A percentile compares a stretch with the other conserved stretches of the same genome.
These are phyloP conservation scores for Propithecus coquereli DNA, from an alignment of 2,113 vertebrate species.

Conservation along the genomic window DNA sequence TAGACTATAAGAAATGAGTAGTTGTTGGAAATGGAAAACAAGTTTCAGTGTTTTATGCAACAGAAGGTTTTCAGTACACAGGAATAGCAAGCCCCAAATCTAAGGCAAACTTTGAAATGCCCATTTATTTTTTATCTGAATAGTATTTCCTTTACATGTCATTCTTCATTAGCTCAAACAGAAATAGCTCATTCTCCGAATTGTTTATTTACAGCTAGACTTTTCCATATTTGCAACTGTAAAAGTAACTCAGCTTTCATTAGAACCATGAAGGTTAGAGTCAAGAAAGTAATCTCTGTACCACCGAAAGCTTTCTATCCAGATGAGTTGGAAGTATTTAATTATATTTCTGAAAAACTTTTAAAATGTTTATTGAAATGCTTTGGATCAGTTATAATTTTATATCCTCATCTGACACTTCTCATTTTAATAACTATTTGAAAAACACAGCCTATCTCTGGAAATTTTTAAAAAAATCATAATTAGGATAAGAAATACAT, in stretches of 20 bases:
- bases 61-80: background rate
- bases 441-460: background rate
- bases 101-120: background rate
- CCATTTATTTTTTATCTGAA: slow-evolving; percentile 30
- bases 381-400: background rate
- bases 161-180: slow-evolving; percentile 29
- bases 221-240: background rate
- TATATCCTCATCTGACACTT: background rate
- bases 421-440: background rate
- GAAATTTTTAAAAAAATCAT: background rate
- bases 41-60: background rate
- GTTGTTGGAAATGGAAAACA: slow-evolving; percentile 36
- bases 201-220: background rate
- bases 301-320: background rate
- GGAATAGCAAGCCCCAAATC: background rate
- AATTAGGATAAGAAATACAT: background rate
- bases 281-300: rapidly evolving
- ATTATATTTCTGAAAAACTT: background rate
- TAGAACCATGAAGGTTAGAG: background rate
- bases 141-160: slow-evolving; percentile 41
- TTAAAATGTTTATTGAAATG: background rate
- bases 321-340: background rate
- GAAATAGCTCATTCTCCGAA: background rate
- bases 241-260: slow-evolving; percentile 1
- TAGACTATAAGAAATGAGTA: slow-evolving; percentile 36